phyloP scores from a whole-genome alignment of 2,797 vertebrate genomes.

The Myripristis murdjan region DNA sequence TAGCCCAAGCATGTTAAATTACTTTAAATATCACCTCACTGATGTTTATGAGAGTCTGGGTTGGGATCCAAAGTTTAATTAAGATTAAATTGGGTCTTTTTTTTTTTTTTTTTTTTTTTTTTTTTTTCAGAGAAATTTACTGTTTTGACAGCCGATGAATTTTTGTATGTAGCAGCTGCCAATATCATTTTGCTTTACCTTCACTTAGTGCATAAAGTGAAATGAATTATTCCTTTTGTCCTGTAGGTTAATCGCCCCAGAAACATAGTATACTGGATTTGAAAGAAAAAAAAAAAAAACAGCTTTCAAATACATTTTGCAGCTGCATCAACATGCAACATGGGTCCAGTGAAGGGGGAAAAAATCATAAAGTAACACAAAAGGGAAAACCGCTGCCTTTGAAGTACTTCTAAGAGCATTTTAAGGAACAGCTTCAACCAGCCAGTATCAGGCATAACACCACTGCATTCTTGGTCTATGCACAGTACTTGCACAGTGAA shows the following conservation, averaged over 20 bases:
- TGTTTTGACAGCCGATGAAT: background rate
- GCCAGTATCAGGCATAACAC: background rate
- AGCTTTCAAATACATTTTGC: conserved; percentile 11
- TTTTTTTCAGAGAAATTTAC: no score
- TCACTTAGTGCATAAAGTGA: background rate
- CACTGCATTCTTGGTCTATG: background rate
- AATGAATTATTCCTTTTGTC: background rate
- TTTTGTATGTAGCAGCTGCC: background rate
- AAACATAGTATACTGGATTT: conserved; percentile 2
- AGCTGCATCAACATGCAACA: no score
- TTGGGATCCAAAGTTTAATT: background rate
- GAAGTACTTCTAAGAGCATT: conserved; percentile 20
- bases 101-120: no score
- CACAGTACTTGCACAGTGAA: conserved; percentile 2
- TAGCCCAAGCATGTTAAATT: background rate
- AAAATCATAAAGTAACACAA: conserved; percentile 22
- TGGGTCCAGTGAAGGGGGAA: no score
- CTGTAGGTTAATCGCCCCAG: background rate
- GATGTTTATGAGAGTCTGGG: background rate
- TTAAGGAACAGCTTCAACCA: background rate
- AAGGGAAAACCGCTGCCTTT: conserved; percentile 21
- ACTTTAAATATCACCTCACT: background rate
- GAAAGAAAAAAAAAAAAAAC: conserved; percentile 20
- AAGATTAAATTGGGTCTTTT: background rate
- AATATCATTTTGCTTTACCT: background rate